phyloP scores from a whole-genome alignment of 2,888 invertebrate species.

The Ctenicera cuprea region DNA sequence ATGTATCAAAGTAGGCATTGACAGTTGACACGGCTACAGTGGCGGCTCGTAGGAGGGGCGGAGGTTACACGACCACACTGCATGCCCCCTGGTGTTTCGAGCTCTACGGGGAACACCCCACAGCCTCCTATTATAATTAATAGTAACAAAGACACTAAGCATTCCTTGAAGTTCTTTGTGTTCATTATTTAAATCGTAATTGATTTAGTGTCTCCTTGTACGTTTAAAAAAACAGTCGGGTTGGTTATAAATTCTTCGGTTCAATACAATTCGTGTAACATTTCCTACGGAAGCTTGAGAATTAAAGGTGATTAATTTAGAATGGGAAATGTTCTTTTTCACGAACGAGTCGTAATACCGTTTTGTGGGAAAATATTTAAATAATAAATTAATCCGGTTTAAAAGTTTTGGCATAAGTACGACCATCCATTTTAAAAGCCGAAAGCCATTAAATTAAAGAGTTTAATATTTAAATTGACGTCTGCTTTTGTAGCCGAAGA shows the following conservation, averaged over 20 bases:
- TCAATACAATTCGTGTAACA: neutral
- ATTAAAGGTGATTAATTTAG: constrained; percentile 15
- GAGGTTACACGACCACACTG: constrained; percentile 53
- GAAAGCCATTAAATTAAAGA: constrained; percentile 45
- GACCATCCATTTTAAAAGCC: constrained; percentile 39
- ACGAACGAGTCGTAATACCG: constrained; percentile 1
- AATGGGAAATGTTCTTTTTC: constrained; percentile 9
- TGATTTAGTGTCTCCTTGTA: constrained; percentile 41
- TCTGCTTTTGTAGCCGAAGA: constrained; percentile 45
- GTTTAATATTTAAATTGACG: constrained; percentile 52
- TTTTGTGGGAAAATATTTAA: constrained; percentile 27
- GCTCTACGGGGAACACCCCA: constrained; percentile 51
- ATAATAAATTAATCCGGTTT: constrained; percentile 38
- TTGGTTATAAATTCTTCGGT: constrained; percentile 13
- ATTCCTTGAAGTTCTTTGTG: constrained; percentile 47
- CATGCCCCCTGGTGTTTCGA: constrained; percentile 51
- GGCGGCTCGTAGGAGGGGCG: constrained; percentile 52
- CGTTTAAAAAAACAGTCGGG: neutral
- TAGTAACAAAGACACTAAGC: constrained; percentile 53
- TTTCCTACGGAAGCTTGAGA: neutral
- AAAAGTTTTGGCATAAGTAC: constrained; percentile 22
- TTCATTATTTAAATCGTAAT: constrained; percentile 50
- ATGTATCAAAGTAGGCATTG: constrained; percentile 56
- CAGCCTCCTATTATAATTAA: constrained; percentile 55
- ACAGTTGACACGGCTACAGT: constrained; percentile 58